Percentiles rank a stretch among this genome's conserved stretches.
These are phyloP conservation scores for Porites divaricata DNA, from an alignment of 92 coral and sea anemone genomes.

Conservation along the genomic window DNA sequence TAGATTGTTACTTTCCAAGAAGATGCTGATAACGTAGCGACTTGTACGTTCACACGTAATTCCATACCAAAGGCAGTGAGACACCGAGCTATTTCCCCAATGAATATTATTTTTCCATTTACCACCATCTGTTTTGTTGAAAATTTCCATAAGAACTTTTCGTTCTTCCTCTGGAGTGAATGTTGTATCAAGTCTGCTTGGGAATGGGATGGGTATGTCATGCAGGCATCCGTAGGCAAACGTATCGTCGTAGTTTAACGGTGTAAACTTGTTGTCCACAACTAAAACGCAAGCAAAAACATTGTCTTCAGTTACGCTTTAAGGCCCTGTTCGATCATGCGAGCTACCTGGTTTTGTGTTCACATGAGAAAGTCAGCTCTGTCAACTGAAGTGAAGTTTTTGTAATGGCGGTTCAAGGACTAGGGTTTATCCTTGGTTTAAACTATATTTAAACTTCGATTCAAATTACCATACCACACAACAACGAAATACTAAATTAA, in stretches of 20 bases:
- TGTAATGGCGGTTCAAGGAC: no score
- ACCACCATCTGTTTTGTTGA: constrained; percentile 65
- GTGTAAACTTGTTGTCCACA: not conserved
- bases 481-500: no score
- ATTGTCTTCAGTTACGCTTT: not conserved
- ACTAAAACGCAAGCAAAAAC: not conserved
- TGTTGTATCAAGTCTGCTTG: constrained; percentile 33
- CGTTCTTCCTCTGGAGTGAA: constrained; percentile 67
- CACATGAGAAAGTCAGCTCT: no score
- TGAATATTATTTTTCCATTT: constrained; percentile 58
- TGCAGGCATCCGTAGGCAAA: constrained; percentile 51
- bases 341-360: no score
- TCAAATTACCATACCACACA: no score
- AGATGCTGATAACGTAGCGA: constrained; percentile 69
- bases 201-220: constrained; percentile 41
- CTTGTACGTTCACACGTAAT: constrained; percentile 62
- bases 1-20: constrained; percentile 56
- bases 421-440: no score
- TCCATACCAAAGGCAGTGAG: constrained; percentile 86
- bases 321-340: no score
- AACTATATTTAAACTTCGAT: no score
- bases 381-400: no score
- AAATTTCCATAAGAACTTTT: constrained; percentile 68
- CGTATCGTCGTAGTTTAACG: constrained; percentile 28
- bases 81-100: constrained; percentile 49